phyloP scores from a whole-genome alignment of 2,797 vertebrate species.

The Benthosema pterotum region DNA sequence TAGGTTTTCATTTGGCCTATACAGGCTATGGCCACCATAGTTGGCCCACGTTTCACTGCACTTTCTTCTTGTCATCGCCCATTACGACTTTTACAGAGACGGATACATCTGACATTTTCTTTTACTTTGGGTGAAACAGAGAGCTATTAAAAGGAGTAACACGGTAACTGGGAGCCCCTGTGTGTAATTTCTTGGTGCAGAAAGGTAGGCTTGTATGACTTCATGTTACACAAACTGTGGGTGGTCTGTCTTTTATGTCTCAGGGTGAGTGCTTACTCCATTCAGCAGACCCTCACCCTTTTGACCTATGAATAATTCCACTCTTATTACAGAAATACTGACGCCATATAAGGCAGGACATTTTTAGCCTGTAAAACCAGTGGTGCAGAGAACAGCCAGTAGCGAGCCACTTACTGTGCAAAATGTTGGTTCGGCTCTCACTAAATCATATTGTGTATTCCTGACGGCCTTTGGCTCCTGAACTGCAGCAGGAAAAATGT shows the following conservation, averaged over 20 bases:
- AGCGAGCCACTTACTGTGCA: conserved; percentile 6
- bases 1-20: conserved; percentile 5
- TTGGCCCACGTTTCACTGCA: conserved; percentile 4
- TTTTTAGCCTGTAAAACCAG: conserved; percentile 33
- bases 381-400: conserved; percentile 9
- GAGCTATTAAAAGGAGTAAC: conserved; percentile 49
- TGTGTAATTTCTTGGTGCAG: conserved; percentile 41
- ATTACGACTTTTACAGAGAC: conserved; percentile 18
- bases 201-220: conserved; percentile 43
- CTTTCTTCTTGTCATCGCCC: conserved; percentile 15
- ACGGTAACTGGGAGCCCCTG: conserved; percentile 43
- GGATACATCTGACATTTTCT: conserved; percentile 17
- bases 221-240: conserved; percentile 53
- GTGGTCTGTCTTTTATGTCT: conserved; percentile 61
- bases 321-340: conserved; percentile 50
- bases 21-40: conserved; percentile 1
- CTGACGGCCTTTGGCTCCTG: neutral
- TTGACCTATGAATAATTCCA: conserved; percentile 60
- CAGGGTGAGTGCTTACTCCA: conserved; percentile 44
- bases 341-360: conserved; percentile 29
- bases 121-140: conserved; percentile 20
- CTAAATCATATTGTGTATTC: conserved; percentile 13
- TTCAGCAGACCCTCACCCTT: conserved; percentile 57
- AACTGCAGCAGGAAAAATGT: conserved; percentile 8
- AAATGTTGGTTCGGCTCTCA: conserved; percentile 5